Evolutionary conservation across 2,113 vertebrate genomes (phyloP), one percentile per base, ranked within the genome.

Genomic region (Cettia cetti): DNA sequence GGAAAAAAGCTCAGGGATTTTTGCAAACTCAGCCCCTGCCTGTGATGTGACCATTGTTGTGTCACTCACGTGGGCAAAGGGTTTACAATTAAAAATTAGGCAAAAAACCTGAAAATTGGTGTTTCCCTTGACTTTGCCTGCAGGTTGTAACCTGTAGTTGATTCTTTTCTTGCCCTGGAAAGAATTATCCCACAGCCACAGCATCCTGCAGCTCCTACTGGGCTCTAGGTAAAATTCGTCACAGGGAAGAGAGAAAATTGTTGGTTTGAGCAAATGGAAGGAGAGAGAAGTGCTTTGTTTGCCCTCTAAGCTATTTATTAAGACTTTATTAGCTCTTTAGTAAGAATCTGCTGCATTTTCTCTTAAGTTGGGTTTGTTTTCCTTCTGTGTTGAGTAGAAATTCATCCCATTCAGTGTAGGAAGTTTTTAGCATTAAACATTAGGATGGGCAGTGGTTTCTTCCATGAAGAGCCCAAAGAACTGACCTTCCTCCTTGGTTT

Each of bases 361-460:
- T 63, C 27, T 54, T 20, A 47, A 31, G 30, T 35, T 57, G 54
- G 13, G 2, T 45, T 84, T 52, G 24, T 7, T 94, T 80, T 33
- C 13, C 23, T 80, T 64, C 69, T 94, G n/a, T 81, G 60, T 88
- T 61, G 45, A 80, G 17, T 42, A 81, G 68, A 74, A 96, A 93
- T 70, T 54, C 57, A 3, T 71, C 61, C 17, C 63, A 10, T 65
- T 82, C 20, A 37, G 45, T 28, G 17, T 35, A 20, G 5, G 23
- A 49, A n/a, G 31, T 21, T 49, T 68, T 93, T 94, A 87, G 71
- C 78, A 12, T 84, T 82, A 83, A 94, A 88, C 93, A 59, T 45
- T 80, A 59, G 94, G 86, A 33, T 89, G 78, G 64, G 83, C 87
- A 85, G 20, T 56, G 91, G 83, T 94, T 97, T 96, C 79, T 94